Evolutionary conservation across 2,113 vertebrate species (phyloP), one percentile per base, ranked within the genome.

Genomic region (Riparia riparia): DNA sequence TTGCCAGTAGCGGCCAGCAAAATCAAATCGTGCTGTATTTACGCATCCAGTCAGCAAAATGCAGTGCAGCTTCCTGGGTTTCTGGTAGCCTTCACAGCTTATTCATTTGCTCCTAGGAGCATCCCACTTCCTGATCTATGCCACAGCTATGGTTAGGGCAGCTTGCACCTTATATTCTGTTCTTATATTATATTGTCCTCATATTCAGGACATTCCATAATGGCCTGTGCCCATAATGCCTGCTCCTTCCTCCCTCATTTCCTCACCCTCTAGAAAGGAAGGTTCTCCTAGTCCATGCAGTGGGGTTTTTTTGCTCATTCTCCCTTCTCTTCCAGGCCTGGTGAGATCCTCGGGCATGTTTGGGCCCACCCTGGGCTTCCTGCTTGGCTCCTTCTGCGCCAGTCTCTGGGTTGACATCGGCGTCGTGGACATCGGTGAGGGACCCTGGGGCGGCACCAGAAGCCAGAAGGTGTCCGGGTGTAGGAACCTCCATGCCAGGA

Each of bases 371-470:
- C 82, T 98, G 90, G 99, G 98, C 32, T 99, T 99, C 91, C 86
- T 98, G 32, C 86, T 99, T 45, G 98, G 98, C 50, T 98, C 99
- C 9, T 96, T 98, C 64, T 98, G 98, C 96, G 98, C 99, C 72
- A 98, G 82, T 86, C 91, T 99, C 12, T 99, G 99, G 84, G 99
- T 99, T 14, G 99, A 99, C 66, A 77, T 99, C 58, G 99, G 99
- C 70, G 63, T 94, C 44, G 98, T 99, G 69, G 97, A 98, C 93
- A 14, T 87, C 0, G 97, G 98, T 98, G 96, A 98, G 97, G 96
- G 19, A 28, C 28, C 0, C 0, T 6, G 57, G 10, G 28, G 19
- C 14, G 26, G 29, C 77, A 10, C 6, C 0, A 7, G 13, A 17
- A 12, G 4, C 7, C 12, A 58, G 39, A 20, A 7, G 19, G 9